Percentiles rank a stretch among this genome's conserved stretches.
Conservation (phyloP, 2,113 vertebrate species). For the Mixornis gularis region DNA sequence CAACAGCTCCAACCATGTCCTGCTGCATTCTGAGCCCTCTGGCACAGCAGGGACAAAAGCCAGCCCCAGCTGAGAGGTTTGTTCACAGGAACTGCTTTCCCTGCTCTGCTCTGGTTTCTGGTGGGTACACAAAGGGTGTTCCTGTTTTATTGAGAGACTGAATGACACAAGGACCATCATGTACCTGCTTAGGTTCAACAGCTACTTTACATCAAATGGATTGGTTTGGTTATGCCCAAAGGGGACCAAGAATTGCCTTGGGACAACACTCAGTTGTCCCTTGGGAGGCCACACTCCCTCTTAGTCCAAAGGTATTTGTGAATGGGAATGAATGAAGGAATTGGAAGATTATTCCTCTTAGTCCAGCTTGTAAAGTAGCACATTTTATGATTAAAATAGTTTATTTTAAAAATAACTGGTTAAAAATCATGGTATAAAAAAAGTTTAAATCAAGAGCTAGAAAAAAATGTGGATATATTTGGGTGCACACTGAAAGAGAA, state of each 20-base stretch:
- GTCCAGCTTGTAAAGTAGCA: not conserved
- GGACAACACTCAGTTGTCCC: not conserved
- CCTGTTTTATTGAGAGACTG: not conserved
- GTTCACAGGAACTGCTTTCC: not conserved
- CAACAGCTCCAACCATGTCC: not conserved
- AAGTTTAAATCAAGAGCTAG: not conserved
- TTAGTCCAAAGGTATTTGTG: not conserved
- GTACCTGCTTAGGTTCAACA: not conserved
- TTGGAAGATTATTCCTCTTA: not conserved
- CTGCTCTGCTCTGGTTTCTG: not conserved
- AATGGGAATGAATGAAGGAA: not conserved
- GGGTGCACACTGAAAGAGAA: not conserved
- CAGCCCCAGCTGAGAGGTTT: accelerated
- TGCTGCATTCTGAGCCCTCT: not conserved
- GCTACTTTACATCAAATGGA: not conserved
- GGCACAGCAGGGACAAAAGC: not conserved
- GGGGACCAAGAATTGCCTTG: not conserved
- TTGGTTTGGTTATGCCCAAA: not conserved
- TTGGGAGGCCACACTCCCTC: not conserved
- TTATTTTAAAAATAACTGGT: not conserved
- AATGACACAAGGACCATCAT: not conserved
- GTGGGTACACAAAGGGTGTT: not conserved
- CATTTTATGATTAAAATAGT: not conserved
- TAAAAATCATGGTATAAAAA: not conserved
- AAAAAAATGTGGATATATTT: not conserved